phyloP scores from a whole-genome alignment of 2,797 vertebrate species.

The Psittacula derbiana region DNA sequence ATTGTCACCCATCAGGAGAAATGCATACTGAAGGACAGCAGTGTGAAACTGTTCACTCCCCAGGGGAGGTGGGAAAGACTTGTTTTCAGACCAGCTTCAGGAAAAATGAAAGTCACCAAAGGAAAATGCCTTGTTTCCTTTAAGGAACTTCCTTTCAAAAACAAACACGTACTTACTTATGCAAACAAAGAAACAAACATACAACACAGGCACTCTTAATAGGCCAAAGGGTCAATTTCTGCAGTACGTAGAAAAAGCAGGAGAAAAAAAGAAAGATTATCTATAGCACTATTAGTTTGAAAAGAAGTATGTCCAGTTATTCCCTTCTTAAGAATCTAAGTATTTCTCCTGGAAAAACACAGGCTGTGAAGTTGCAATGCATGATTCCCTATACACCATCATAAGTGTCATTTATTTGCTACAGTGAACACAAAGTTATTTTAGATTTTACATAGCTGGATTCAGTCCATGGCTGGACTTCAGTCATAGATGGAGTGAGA shows the following conservation, averaged over 20 bases:
- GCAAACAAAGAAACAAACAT: slow-evolving; percentile 11
- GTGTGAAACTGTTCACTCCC: neutral
- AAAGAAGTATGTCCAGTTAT: neutral
- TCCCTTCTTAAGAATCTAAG: neutral
- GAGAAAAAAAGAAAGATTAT: neutral
- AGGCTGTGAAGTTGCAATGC: neutral
- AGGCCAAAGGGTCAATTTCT: neutral
- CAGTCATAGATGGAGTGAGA: neutral
- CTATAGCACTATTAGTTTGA: neutral
- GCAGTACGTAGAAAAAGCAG: neutral
- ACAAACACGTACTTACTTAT: neutral
- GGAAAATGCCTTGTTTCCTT: neutral
- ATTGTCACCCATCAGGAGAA: neutral
- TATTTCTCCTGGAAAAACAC: neutral
- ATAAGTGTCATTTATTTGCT: neutral
- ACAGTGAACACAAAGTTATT: neutral
- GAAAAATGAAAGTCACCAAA: neutral
- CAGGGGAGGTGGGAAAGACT: neutral
- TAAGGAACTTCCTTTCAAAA: slow-evolving; percentile 7
- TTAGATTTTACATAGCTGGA: neutral
- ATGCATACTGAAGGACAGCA: neutral
- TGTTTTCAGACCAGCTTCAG: neutral
- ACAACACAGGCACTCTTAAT: neutral
- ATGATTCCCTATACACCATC: neutral
- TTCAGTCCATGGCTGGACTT: neutral